Base-by-base conservation (phyloP, 1,140 invertebrate species). In the Diorhabda elongata region DNA sequence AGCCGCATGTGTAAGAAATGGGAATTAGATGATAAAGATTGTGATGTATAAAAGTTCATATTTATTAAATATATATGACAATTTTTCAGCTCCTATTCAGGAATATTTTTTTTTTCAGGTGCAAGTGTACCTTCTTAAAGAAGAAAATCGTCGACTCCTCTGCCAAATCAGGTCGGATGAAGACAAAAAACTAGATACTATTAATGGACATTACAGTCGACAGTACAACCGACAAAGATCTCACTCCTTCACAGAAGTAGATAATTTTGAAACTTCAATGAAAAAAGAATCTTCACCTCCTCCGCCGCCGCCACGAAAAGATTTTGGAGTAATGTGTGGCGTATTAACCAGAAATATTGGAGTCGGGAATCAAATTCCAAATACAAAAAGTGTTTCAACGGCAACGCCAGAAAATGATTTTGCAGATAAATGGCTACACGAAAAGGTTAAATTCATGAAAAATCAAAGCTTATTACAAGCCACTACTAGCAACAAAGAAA, bases 131-230 rank as follows among this genome's bases (percentile, higher is more conserved):
- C 84, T 88, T 44, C 78, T 94, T 63, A 88, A 91, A 76, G 87
- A 91, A 72, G 92, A 94, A 79, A 93, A 93, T 71, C 82, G 88
- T 11, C 84, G 87, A 43, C 78, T 94, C 66, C 76, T 86, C 61
- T 80, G 85, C 44, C 85, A 89, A 76, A 79, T 91, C 7, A 82
- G 83, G 78, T 81, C 71, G 69, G 82, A 79, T 74, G 81, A 74
- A 65, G 80, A 69, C 41, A 64, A 75, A 63, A 80, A 81, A 60
- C 75, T 81, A 69, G 76, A 84, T 72, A 81, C 81, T 6, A 78
- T 81, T 66, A 82, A 81, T 72, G 83, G 80, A 26, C 83, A 73
- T 68, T 77, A 74, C 47, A 47, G 57, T 57, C 5, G 26, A 61
- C 58, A 64, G 61, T 11, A 61, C 43, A 70, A 75, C 45, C 69